Percentiles rank a stretch among this genome's conserved stretches.
Evolutionary conservation across 2,797 vertebrate genomes (phyloP).

Genomic region (Chelon auratus): DNA sequence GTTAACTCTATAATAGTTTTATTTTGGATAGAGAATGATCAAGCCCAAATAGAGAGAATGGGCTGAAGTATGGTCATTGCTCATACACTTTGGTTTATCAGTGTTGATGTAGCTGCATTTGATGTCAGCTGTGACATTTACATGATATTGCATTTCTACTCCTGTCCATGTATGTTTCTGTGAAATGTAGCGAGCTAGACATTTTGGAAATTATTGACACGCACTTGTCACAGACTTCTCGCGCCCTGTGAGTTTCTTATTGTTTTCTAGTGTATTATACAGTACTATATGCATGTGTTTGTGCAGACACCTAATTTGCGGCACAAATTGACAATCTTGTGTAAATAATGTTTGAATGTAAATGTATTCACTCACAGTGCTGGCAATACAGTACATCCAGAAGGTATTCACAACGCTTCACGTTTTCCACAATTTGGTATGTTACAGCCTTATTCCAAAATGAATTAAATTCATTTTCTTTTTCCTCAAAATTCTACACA

Average conservation of each 20-base stretch:
- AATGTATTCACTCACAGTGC: constrained; percentile 46
- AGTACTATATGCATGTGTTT: neutral
- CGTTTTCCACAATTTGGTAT: no score
- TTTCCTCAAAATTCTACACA: no score
- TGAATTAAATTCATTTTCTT: no score
- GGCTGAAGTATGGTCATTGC: neutral
- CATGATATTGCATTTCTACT: neutral
- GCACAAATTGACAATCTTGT: constrained; percentile 55
- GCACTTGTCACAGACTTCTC: constrained; percentile 3
- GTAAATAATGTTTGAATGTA: constrained; percentile 61
- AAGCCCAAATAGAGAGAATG: neutral
- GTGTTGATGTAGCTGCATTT: neutral
- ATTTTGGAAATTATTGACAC: constrained; percentile 10
- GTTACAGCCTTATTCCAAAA: no score
- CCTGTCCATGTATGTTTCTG: constrained; percentile 1
- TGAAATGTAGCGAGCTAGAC: neutral
- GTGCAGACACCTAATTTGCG: constrained; percentile 41
- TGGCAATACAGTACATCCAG: neutral
- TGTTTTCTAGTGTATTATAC: no score
- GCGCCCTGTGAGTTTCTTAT: neutral
- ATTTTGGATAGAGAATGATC: constrained; percentile 25
- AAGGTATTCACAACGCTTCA: no score
- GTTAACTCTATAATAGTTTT: constrained; percentile 34
- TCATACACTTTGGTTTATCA: constrained; percentile 7
- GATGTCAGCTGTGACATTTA: constrained; percentile 5